Conservation (phyloP, 2,888 invertebrate species). For the Baccha elongata region DNA sequence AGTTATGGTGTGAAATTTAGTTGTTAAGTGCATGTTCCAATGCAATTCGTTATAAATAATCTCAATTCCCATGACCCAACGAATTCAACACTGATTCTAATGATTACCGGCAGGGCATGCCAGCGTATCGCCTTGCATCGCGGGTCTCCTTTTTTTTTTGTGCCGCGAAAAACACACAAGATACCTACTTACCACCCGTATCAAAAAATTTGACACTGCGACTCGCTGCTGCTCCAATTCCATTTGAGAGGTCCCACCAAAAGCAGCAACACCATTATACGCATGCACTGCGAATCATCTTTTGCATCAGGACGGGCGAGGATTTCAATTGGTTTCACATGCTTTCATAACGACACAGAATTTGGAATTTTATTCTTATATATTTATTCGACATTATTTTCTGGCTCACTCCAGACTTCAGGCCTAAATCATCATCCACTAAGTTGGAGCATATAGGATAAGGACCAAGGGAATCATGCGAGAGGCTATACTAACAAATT, state of each 20-base stretch:
- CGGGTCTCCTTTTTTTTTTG: slow-evolving; percentile 38
- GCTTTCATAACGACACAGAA: slow-evolving; percentile 69
- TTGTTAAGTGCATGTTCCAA: neutral
- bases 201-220: slow-evolving; percentile 71
- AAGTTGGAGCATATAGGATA: neutral
- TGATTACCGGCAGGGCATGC: slow-evolving; percentile 70
- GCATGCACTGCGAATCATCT: slow-evolving; percentile 58
- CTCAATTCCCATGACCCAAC: slow-evolving; percentile 67
- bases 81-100: slow-evolving; percentile 68
- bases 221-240: slow-evolving; percentile 63
- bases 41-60: slow-evolving; percentile 33
- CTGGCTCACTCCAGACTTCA: slow-evolving; percentile 36
- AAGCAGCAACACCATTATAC: slow-evolving; percentile 12
- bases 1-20: neutral
- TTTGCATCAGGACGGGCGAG: slow-evolving; percentile 5
- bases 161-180: slow-evolving; percentile 32
- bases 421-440: slow-evolving; percentile 16
- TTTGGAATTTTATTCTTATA: slow-evolving; percentile 65
- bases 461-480: neutral
- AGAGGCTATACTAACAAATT: slow-evolving; percentile 50
- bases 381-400: slow-evolving; percentile 38
- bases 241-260: slow-evolving; percentile 40
- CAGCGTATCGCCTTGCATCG: slow-evolving; percentile 66
- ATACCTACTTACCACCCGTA: slow-evolving; percentile 56
- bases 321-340: slow-evolving; percentile 72